Evolutionary conservation across 2,888 invertebrate species (phyloP), one percentile per base, ranked within the genome.

Genomic region (Acronicta psi): DNA sequence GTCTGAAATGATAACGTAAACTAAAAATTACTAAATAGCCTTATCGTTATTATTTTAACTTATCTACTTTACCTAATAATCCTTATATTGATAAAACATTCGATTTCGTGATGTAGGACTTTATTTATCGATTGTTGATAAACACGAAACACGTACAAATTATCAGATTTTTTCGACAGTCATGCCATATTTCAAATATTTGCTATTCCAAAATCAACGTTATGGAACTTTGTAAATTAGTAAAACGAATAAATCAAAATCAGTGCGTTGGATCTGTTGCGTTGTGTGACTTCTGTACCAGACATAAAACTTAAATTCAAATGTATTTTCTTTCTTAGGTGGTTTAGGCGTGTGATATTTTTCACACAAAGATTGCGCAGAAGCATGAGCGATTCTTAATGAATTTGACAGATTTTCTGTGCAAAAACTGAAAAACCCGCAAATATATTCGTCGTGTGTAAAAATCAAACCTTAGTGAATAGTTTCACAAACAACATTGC

Each of bases 1-100:
- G 43, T 61, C 54, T 51, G 64, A 52, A 51, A 60, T 45, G 55
- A 68, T 41, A 68, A 59, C 17, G 42, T 56, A 56, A 50, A 52
- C 60, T 61, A 66, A 42, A 44, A 67, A 64, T 55, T 64, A 58
- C 52, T 55, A 60, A 64, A 54, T 60, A 65, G 53, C 61, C 59
- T 65, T 34, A 51, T 40, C 29, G 36, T 34, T 57, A 56, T 52
- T 55, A 59, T 50, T 57, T 59, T 14, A 46, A 50, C 36, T 44
- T 53, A 56, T 44, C 25, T n/a, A 34, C n/a, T 34, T 42, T 37
- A 59, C 46, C 40, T 44, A 67, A 45, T 31, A 42, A 9, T 18
- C 4, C 17, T 36, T 18, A 29, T 45, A 34, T 34, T 34, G 18
- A 36, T 11, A 34, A 25, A 38, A 14, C 18, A 34, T 29, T 37